These are phyloP conservation scores for Struthidea cinerea DNA, from an alignment of 2,113 vertebrate genomes.

Conservation along the genomic window DNA sequence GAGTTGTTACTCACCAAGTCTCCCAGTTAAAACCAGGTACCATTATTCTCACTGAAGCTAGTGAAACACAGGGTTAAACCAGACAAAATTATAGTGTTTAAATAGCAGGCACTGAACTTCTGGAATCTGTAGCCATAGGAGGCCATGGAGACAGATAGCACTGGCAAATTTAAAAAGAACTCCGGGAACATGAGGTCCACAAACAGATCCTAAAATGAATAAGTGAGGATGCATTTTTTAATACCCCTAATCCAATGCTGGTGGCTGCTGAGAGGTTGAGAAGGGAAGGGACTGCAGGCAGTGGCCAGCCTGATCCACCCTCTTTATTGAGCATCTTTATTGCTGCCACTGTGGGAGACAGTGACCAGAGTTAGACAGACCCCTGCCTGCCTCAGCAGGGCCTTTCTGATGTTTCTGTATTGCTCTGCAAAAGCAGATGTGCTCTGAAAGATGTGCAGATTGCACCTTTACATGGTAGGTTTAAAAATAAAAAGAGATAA, in stretches of 20 bases:
- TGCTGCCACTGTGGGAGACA: background rate
- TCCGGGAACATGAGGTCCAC: background rate
- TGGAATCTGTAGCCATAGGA: background rate
- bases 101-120: background rate
- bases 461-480: background rate
- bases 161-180: background rate
- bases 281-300: background rate
- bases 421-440: background rate
- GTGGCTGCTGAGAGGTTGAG: background rate
- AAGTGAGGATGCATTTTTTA: background rate
- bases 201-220: background rate
- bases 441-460: background rate
- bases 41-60: background rate
- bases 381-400: background rate
- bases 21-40: background rate
- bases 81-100: background rate
- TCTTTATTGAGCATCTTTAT: background rate
- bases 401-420: background rate
- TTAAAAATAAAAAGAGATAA: background rate
- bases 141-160: background rate
- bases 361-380: background rate
- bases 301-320: background rate
- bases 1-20: background rate
- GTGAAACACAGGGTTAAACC: background rate
- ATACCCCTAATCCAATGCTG: background rate